Conservation (phyloP, 2,113 vertebrate genomes). For the Aldabrachelys gigantea region DNA sequence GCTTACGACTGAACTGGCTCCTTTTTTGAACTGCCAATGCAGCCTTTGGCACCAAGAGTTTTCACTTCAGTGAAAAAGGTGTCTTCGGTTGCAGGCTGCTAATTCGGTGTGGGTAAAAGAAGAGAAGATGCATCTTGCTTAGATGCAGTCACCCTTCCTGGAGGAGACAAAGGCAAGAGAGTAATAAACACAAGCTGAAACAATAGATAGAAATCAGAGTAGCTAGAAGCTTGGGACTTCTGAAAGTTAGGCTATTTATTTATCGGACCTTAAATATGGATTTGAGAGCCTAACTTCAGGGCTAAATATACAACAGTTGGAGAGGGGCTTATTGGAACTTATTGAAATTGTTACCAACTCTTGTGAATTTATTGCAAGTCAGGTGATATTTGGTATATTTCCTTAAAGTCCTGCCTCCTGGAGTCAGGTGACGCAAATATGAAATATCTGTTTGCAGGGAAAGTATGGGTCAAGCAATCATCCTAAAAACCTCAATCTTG, state of each 20-base stretch:
- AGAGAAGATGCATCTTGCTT: slow-evolving; percentile 2
- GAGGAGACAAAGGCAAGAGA: not conserved
- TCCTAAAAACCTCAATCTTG: slow-evolving; percentile 33
- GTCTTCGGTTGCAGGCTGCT: not conserved
- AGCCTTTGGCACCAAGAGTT: not conserved
- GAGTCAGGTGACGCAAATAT: not conserved
- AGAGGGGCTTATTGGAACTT: not conserved
- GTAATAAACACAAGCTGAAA: not conserved
- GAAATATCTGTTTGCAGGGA: slow-evolving; percentile 34
- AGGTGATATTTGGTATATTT: not conserved
- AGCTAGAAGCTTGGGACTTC: not conserved
- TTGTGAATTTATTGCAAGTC: not conserved
- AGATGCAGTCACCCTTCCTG: not conserved
- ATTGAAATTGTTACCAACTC: not conserved
- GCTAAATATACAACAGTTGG: not conserved
- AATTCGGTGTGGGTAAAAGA: not conserved
- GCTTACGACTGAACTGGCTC: slow-evolving; percentile 18
- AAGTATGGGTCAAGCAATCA: slow-evolving; percentile 6
- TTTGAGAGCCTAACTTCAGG: not conserved
- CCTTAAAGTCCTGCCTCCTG: not conserved
- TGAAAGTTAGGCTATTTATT: not conserved
- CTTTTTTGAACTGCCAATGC: slow-evolving; percentile 33
- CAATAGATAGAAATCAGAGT: not conserved
- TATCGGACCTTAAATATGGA: not conserved
- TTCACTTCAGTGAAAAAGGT: slow-evolving; percentile 18